Evolutionary conservation across 35 echinoderm and acorn worm species (phyloP).

Genomic region (Apostichopus parvimensis): DNA sequence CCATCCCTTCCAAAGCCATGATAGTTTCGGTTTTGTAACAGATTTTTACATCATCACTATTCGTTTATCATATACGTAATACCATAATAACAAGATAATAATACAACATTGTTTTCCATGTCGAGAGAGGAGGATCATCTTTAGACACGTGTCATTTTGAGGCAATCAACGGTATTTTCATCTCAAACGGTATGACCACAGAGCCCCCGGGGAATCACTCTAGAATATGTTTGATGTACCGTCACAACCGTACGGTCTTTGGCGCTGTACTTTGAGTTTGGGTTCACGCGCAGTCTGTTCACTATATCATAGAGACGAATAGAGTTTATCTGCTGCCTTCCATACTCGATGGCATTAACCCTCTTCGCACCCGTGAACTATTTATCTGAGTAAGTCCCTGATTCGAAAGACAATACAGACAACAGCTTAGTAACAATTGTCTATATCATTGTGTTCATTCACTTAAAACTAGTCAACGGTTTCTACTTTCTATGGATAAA

Average conservation of each 20-base stretch:
- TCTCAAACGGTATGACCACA: slow-evolving; percentile 40
- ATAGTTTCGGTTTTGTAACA: too few relatives aligned
- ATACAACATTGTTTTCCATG: slow-evolving; percentile 1
- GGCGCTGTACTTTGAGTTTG: neutral
- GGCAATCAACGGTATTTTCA: slow-evolving; percentile 36
- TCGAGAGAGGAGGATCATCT: neutral
- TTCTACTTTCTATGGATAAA: too few relatives aligned
- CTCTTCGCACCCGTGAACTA: neutral
- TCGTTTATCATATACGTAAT: too few relatives aligned
- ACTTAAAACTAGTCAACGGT: too few relatives aligned
- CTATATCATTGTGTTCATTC: too few relatives aligned
- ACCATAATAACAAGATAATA: neutral
- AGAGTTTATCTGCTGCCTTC: neutral
- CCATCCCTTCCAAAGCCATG: too few relatives aligned
- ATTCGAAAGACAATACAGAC: too few relatives aligned
- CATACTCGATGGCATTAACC: neutral
- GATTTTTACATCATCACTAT: too few relatives aligned
- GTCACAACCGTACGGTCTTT: neutral
- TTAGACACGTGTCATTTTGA: slow-evolving; percentile 14
- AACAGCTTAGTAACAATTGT: too few relatives aligned
- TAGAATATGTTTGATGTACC: slow-evolving; percentile 33
- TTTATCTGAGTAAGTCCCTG: neutral
- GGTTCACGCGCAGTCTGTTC: slow-evolving; percentile 14
- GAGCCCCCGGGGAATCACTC: slow-evolving; percentile 15
- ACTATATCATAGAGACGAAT: neutral